phyloP scores from a whole-genome alignment of 2,888 invertebrate species.

The Ypsolopha sequella region DNA sequence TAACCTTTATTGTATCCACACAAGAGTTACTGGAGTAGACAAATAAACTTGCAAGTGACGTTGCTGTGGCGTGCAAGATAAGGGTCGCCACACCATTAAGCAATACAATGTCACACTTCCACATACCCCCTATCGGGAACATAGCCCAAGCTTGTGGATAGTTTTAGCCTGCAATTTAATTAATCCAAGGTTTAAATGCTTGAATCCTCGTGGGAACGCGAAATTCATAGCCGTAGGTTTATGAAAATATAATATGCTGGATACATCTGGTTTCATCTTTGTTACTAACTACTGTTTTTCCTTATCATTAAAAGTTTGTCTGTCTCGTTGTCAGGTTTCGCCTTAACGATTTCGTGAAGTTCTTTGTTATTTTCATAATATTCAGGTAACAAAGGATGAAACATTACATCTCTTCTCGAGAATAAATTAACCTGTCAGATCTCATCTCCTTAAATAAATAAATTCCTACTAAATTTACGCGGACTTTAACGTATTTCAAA shows the following conservation, averaged over 20 bases:
- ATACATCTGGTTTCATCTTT: too few relatives aligned
- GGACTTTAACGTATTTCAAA: too few relatives aligned
- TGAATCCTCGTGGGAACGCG: background rate
- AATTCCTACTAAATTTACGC: background rate
- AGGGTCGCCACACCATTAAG: slow-evolving; percentile 53
- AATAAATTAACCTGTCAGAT: slow-evolving; percentile 1
- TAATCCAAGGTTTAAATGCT: background rate
- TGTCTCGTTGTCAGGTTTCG: too few relatives aligned
- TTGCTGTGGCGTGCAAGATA: slow-evolving; percentile 48
- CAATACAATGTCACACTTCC: slow-evolving; percentile 34
- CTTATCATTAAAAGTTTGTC: too few relatives aligned
- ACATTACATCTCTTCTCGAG: too few relatives aligned
- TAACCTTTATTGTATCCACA: background rate
- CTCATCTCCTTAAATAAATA: background rate
- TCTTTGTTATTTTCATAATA: too few relatives aligned
- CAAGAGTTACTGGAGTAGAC: background rate
- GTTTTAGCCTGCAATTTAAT: background rate
- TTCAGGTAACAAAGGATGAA: too few relatives aligned
- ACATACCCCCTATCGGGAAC: slow-evolving; percentile 31
- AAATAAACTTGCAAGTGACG: slow-evolving; percentile 6
- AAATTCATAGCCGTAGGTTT: too few relatives aligned
- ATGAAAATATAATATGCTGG: too few relatives aligned
- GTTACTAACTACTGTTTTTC: too few relatives aligned
- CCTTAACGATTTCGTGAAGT: too few relatives aligned
- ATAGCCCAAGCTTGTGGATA: slow-evolving; percentile 17